phyloP scores from a whole-genome alignment of 64 coral and sea anemone genomes.

The Porites australiensis region DNA sequence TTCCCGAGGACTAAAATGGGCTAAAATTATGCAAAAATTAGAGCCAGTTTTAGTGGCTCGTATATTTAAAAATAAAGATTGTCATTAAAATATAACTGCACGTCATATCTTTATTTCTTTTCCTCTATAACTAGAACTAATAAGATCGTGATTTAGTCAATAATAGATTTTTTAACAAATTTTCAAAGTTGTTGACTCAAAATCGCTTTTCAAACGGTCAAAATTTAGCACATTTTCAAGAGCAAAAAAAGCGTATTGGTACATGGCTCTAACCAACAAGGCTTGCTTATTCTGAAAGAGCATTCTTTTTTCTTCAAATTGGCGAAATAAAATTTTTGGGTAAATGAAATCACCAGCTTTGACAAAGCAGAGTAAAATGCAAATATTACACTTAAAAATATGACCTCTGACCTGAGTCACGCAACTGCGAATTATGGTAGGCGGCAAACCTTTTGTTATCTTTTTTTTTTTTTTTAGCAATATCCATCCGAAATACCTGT shows the following conservation, averaged over 20 bases:
- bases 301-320: not conserved
- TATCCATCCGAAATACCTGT: too few species aligned
- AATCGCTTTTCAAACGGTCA: not conserved
- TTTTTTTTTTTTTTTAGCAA: too few species aligned
- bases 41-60: not conserved
- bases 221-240: constrained; percentile 16
- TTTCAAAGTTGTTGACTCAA: not conserved
- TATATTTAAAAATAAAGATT: not conserved
- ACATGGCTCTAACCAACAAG: not conserved
- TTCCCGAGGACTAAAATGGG: not conserved
- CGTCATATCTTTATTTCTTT: not conserved
- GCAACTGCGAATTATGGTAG: too few species aligned
- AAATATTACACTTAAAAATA: too few species aligned
- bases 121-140: not conserved
- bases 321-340: too few species aligned
- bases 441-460: too few species aligned
- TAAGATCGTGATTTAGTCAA: not conserved
- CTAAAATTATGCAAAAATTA: not conserved
- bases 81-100: constrained; percentile 2
- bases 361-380: too few species aligned
- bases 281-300: not conserved
- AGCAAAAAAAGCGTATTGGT: constrained; percentile 12
- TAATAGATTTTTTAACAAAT: not conserved
- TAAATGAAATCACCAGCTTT: too few species aligned
- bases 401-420: too few species aligned